These are phyloP conservation scores for Drosophila tripunctata DNA, from an alignment of 2,888 invertebrate species.

Conservation along the genomic window DNA sequence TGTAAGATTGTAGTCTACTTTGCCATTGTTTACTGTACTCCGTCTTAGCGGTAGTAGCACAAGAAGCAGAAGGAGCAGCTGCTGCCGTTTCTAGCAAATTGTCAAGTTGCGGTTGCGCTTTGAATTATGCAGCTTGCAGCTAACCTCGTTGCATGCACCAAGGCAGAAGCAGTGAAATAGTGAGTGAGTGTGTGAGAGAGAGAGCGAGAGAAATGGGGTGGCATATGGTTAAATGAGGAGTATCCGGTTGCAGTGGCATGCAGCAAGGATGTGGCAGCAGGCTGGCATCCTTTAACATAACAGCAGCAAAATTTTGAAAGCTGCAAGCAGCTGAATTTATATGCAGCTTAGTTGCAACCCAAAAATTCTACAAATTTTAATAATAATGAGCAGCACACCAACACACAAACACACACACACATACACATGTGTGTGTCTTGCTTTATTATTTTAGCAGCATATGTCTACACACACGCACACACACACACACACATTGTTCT, in stretches of 20 bases:
- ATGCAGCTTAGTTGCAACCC: conserved; percentile 78
- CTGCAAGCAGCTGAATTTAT: conserved; percentile 71
- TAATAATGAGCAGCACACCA: conserved; percentile 71
- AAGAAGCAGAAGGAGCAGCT: conserved; percentile 48
- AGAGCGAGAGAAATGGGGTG: not conserved
- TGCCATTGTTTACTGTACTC: conserved; percentile 42
- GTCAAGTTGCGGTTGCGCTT: conserved; percentile 79
- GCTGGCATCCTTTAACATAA: conserved; percentile 53
- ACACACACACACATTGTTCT: conserved; percentile 53
- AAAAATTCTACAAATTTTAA: conserved; percentile 79
- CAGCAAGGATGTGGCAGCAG: conserved; percentile 20
- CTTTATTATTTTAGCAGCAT: conserved; percentile 75
- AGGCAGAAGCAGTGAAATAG: not conserved
- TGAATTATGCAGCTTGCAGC: conserved; percentile 67
- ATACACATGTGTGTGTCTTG: conserved; percentile 48
- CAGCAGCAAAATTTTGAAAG: conserved; percentile 52
- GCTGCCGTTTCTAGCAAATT: conserved; percentile 65
- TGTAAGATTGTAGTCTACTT: conserved; percentile 30
- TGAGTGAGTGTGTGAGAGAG: not conserved
- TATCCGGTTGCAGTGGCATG: conserved; percentile 4
- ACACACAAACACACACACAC: conserved; percentile 18
- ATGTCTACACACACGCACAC: conserved; percentile 52
- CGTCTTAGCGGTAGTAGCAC: conserved; percentile 35
- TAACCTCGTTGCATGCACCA: not conserved
- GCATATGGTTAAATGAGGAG: not conserved